Evolutionary conservation across 2,888 invertebrate species (phyloP), one percentile per base, ranked within the genome.

Genomic region (Adela reaumurella): DNA sequence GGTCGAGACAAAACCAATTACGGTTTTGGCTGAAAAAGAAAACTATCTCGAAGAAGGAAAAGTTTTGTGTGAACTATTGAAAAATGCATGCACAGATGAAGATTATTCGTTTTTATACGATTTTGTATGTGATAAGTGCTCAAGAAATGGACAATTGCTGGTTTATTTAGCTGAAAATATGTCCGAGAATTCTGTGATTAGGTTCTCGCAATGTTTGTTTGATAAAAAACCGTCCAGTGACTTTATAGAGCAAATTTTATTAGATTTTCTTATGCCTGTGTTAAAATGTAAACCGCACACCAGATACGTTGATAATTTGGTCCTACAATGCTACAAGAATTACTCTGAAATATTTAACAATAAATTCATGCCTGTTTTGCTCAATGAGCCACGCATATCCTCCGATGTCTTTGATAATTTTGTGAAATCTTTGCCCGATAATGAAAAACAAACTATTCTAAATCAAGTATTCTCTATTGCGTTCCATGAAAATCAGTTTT

Each of bases 371-470:
- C 53, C 54, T 47, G 47, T 51, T 2, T 24, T 73, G 19, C 48
- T 70, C 1, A 62, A 61, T 54, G 65, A 70, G 46, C 24, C 51
- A 0, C 53, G 61, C 2, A 55, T 68, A 24, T 56, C 65, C 2
- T 60, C 52, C 41, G 61, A 58, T 48, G 49, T 70, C 1, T 16
- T 76, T 17, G 60, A 63, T 28, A 64, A 68, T 51, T 72, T 62
- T 28, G 50, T 67, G n/a, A 49, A 54, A 1, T 58, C 53, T 2
- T 52, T 68, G 19, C 56, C 59, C 3, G 46, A 49, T 1, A 43
- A 47, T 1, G 56, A 62, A 1, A 55, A 59, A 19, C 51, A 53
- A 0, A 52, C 55, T 2, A 61, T 70, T 2, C 17, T 74, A 1
- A 52, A 55, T 14, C 52, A 35, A 0, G n/a, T 74, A 0, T 50